Evolutionary conservation across 2,888 invertebrate species (phyloP).

Genomic region (Dryadula phaetusa): DNA sequence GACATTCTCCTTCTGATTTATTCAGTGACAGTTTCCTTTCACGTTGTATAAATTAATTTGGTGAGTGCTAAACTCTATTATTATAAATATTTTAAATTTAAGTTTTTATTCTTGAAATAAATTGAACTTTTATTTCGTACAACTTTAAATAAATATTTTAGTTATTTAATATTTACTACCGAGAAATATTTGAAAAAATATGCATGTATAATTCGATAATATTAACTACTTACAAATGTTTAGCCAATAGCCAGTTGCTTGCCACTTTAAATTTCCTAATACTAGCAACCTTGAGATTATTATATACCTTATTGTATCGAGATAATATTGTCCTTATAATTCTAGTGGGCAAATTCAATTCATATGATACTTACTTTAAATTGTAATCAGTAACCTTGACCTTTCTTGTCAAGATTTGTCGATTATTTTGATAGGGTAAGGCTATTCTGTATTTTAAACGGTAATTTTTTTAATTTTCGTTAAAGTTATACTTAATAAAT

Average conservation of each 20-base stretch:
- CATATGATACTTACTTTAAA: constrained; percentile 43
- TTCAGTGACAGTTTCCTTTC: constrained; percentile 31
- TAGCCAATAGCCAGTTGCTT: not conserved
- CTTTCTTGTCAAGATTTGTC: constrained; percentile 37
- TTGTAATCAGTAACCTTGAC: constrained; percentile 41
- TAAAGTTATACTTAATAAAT: too few species aligned
- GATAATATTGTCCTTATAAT: constrained; percentile 24
- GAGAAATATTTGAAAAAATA: not conserved
- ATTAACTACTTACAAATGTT: not conserved
- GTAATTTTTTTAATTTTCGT: too few species aligned
- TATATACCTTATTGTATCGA: not conserved
- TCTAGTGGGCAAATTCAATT: constrained; percentile 19
- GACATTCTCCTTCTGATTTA: constrained; percentile 30
- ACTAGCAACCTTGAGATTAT: constrained; percentile 21
- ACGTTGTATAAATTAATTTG: constrained; percentile 26
- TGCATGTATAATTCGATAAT: not conserved
- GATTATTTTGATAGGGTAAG: not conserved
- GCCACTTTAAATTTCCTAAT: not conserved
- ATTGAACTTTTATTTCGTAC: too few species aligned
- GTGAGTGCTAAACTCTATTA: constrained; percentile 30
- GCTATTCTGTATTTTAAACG: too few species aligned
- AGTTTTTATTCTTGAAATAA: not conserved
- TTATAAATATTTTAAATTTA: not conserved
- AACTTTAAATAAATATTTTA: not conserved
- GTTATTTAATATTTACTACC: not conserved